Evolutionary conservation across 2,888 invertebrate species (phyloP).

Genomic region (Buathra laborator): DNA sequence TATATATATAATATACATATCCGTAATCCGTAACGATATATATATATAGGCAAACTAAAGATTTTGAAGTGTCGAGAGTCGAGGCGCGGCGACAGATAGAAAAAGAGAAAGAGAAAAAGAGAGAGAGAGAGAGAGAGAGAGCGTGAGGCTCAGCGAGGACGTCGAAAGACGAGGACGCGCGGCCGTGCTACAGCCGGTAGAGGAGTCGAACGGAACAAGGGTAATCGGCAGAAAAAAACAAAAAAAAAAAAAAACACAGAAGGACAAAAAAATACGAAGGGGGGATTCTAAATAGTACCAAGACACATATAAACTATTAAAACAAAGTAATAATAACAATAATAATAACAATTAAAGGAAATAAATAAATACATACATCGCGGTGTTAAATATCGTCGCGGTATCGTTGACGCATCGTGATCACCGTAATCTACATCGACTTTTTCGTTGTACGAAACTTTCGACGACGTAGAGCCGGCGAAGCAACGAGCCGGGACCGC

Average conservation of each 20-base stretch:
- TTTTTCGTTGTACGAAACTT: slow-evolving; percentile 35
- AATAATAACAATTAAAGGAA: background rate
- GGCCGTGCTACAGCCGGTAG: slow-evolving; percentile 25
- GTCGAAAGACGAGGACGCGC: slow-evolving; percentile 28
- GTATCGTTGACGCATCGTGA: background rate
- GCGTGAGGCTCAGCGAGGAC: slow-evolving; percentile 7
- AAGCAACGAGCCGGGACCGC: slow-evolving; percentile 72
- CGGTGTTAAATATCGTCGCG: slow-evolving; percentile 6
- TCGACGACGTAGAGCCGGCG: slow-evolving; percentile 60
- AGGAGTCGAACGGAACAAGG: slow-evolving; percentile 31
- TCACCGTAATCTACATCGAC: slow-evolving; percentile 10
- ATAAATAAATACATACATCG: slow-evolving; percentile 1
- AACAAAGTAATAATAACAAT: slow-evolving; percentile 10
- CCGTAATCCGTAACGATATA: slow-evolving; percentile 12
- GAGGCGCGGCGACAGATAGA: slow-evolving; percentile 11
- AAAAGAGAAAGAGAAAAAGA: background rate
- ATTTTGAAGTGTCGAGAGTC: background rate
- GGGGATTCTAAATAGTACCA: slow-evolving; percentile 1
- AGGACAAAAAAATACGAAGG: slow-evolving; percentile 29
- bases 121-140: slow-evolving; percentile 42
- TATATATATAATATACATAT: slow-evolving; percentile 3
- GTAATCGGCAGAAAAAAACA: slow-evolving; percentile 9
- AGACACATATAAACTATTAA: background rate
- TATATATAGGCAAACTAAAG: slow-evolving; percentile 8
- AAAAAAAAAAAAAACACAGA: slow-evolving; percentile 30